Evolutionary conservation across 2,888 invertebrate species (phyloP).

Genomic region (Platerodrilus igneus): DNA sequence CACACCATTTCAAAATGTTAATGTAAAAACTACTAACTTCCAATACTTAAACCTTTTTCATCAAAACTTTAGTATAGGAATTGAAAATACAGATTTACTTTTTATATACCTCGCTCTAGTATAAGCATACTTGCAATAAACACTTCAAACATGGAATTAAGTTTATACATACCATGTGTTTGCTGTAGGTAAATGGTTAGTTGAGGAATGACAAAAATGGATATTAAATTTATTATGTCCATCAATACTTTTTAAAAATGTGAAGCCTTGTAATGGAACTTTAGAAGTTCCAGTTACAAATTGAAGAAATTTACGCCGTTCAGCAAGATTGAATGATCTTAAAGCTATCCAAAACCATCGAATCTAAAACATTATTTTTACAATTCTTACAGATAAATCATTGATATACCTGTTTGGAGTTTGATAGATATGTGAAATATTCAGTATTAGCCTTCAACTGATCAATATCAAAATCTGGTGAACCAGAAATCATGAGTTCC

Average conservation of each 20-base stretch:
- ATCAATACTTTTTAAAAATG: slow-evolving; percentile 86
- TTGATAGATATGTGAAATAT: slow-evolving; percentile 84
- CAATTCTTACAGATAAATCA: too few species aligned
- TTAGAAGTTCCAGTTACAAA: slow-evolving; percentile 91
- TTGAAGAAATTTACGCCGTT: slow-evolving; percentile 84
- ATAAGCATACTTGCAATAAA: too few species aligned
- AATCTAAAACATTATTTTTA: too few species aligned
- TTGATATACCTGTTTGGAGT: slow-evolving; percentile 71
- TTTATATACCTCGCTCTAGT: too few species aligned
- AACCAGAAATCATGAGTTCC: slow-evolving; percentile 80
- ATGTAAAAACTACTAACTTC: too few species aligned
- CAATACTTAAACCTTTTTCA: too few species aligned
- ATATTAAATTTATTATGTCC: slow-evolving; percentile 91
- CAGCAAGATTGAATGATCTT: slow-evolving; percentile 84
- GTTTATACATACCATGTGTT: slow-evolving; percentile 84
- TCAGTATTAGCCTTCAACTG: slow-evolving; percentile 84
- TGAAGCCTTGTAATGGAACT: slow-evolving; percentile 85
- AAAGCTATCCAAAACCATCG: slow-evolving; percentile 92
- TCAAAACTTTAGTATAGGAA: too few species aligned
- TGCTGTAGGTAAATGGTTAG: slow-evolving; percentile 83
- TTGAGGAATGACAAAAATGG: slow-evolving; percentile 81
- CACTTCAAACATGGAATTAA: too few species aligned
- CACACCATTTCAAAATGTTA: too few species aligned
- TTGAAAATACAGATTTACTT: too few species aligned
- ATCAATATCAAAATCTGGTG: slow-evolving; percentile 87